Conservation (phyloP, 2,888 invertebrate genomes). For the Synanthedon tipuliformis region DNA sequence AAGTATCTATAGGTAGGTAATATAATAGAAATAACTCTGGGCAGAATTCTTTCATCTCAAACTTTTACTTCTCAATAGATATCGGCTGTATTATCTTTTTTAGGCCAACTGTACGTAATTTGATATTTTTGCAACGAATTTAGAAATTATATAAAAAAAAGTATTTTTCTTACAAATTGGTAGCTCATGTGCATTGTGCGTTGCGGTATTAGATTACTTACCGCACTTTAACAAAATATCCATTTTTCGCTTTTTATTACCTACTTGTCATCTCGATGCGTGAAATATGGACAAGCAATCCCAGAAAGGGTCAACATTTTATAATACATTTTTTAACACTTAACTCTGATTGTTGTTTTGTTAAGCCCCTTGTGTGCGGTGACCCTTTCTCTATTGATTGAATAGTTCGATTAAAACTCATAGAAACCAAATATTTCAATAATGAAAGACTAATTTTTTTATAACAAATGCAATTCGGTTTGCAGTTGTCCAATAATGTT, state of each 20-base stretch:
- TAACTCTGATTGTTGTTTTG: conserved; percentile 34
- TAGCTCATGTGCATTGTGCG: conserved; percentile 34
- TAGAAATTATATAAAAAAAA: conserved; percentile 55
- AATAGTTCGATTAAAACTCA: too few species aligned
- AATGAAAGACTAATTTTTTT: neutral
- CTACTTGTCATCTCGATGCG: conserved; percentile 33
- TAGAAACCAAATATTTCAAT: neutral
- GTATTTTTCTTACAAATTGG: conserved; percentile 50
- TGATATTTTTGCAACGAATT: conserved; percentile 61
- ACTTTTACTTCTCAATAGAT: too few species aligned
- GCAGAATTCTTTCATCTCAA: too few species aligned
- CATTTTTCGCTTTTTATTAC: conserved; percentile 32
- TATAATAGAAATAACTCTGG: too few species aligned
- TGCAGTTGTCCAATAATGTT: neutral
- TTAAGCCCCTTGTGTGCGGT: conserved; percentile 33
- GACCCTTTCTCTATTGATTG: conserved; percentile 14
- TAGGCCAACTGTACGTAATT: conserved; percentile 15
- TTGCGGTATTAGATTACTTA: conserved; percentile 51
- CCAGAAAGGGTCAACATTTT: conserved; percentile 53
- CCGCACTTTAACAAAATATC: conserved; percentile 23
- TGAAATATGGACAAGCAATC: conserved; percentile 46
- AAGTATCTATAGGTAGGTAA: too few species aligned
- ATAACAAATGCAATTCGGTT: neutral
- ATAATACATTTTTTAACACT: conserved; percentile 21
- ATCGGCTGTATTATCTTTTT: too few species aligned